phyloP scores from a whole-genome alignment of 2,888 invertebrate genomes.

The Brenthis hecate region DNA sequence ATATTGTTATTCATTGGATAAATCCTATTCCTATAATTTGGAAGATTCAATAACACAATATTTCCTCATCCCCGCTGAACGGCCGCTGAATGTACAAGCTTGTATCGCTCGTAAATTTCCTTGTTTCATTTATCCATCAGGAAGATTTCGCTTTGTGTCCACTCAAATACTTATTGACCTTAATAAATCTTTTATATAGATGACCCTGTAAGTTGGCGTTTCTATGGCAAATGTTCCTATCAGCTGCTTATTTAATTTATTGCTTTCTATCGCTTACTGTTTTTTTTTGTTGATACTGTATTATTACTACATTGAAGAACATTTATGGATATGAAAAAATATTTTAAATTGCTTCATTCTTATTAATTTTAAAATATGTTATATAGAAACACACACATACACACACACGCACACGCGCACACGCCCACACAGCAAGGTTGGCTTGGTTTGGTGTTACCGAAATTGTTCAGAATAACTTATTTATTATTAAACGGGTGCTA shows the following conservation, averaged over 20 bases:
- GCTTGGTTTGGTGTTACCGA: no score
- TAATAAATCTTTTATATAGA: conserved; percentile 27
- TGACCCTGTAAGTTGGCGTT: conserved; percentile 2
- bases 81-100: conserved; percentile 11
- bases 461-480: no score
- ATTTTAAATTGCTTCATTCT: no score
- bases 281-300: no score
- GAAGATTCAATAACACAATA: conserved; percentile 12
- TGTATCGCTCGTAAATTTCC: conserved; percentile 29
- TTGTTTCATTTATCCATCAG: conserved; percentile 30
- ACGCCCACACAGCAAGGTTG: no score
- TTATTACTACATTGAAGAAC: no score
- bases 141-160: conserved; percentile 23
- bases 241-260: conserved; percentile 3
- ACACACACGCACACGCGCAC: no score
- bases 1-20: background rate
- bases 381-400: no score
- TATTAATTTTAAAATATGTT: no score
- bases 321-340: no score
- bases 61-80: background rate
- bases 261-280: background rate
- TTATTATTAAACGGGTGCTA: no score
- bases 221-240: conserved; percentile 2
- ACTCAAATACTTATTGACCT: conserved; percentile 29
- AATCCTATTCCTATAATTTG: conserved; percentile 10